A percentile compares a stretch with the other conserved stretches of the same genome.
These are phyloP conservation scores for Halcyon badia DNA, from an alignment of 2,797 vertebrate genomes.

Conservation along the genomic window DNA sequence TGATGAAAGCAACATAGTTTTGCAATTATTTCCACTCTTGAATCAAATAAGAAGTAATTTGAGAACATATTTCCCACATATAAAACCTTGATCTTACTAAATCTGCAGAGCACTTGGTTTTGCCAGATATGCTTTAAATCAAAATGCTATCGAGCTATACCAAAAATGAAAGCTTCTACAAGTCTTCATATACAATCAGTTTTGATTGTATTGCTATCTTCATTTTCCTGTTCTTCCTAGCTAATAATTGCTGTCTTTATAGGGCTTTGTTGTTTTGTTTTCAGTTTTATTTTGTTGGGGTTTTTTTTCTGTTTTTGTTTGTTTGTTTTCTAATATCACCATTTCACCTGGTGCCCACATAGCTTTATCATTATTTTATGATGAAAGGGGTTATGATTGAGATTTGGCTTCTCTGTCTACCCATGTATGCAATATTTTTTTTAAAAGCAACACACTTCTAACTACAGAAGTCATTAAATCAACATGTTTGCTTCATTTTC, in stretches of 20 bases:
- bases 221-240: background rate
- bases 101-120: background rate
- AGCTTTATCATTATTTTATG: background rate
- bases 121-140: background rate
- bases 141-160: background rate
- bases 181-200: background rate
- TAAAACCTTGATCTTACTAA: background rate
- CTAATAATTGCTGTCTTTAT: background rate
- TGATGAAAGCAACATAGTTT: background rate
- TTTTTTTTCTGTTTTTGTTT: background rate
- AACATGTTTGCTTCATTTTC: background rate
- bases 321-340: background rate
- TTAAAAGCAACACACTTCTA: background rate
- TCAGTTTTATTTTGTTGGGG: too few relatives aligned
- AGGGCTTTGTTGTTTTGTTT: background rate
- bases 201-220: background rate
- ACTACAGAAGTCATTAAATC: background rate
- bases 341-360: background rate
- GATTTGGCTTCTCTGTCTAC: background rate
- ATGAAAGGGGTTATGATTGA: background rate
- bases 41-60: background rate
- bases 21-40: background rate
- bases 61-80: background rate
- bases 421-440: background rate
- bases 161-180: background rate